These are phyloP conservation scores for Lepus europaeus DNA, from an alignment of 2,113 vertebrate genomes.

Conservation along the genomic window DNA sequence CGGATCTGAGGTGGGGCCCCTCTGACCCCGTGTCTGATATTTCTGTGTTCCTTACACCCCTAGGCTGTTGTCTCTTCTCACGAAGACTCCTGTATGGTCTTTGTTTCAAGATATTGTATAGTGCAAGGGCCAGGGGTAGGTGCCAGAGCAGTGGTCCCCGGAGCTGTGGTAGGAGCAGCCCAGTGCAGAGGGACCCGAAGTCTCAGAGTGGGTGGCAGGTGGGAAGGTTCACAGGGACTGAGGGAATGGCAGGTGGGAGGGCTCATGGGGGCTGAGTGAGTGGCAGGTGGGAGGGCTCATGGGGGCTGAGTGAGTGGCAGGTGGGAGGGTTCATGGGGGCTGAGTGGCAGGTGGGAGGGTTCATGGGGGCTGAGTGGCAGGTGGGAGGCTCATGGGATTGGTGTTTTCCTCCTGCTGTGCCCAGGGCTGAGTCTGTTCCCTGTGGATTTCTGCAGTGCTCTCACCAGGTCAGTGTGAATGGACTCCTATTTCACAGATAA, in stretches of 20 bases:
- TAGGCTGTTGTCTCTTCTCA: neutral
- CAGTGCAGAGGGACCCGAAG: neutral
- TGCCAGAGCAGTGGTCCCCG: rapidly evolving
- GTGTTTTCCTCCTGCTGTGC: too few species aligned
- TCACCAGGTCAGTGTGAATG: neutral
- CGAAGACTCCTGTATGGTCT: neutral
- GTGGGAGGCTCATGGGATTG: too few species aligned
- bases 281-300: too few species aligned
- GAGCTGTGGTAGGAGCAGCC: too few species aligned
- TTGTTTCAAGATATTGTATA: too few species aligned
- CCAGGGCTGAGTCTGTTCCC: too few species aligned
- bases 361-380: too few species aligned
- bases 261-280: too few species aligned
- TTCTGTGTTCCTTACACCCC: neutral
- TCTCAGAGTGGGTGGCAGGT: neutral
- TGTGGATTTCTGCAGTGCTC: neutral
- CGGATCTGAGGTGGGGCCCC: neutral
- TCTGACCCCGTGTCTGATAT: neutral
- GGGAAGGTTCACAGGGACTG: too few species aligned
- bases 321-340: too few species aligned
- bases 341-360: too few species aligned
- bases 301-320: too few species aligned
- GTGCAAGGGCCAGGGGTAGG: neutral
- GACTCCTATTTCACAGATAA: neutral
- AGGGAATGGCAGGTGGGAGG: neutral